A percentile compares a stretch with the other conserved stretches of the same genome.
These are phyloP conservation scores for Pterostichus madidus DNA, from an alignment of 2,888 invertebrate genomes.

Conservation along the genomic window DNA sequence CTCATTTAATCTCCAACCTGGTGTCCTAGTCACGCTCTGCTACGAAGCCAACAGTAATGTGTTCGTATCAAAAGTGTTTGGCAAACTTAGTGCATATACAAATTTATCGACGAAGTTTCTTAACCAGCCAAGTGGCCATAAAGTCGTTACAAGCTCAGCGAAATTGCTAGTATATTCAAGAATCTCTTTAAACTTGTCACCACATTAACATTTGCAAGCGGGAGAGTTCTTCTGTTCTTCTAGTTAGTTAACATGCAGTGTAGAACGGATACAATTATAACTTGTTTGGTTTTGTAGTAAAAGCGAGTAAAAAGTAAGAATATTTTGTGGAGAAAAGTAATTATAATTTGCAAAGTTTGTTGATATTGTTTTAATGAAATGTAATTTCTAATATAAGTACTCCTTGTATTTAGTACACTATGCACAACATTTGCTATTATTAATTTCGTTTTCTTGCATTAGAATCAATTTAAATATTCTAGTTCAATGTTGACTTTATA, in stretches of 20 bases:
- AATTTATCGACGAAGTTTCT: conserved; percentile 49
- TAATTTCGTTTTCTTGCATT: too few species aligned
- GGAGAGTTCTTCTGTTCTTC: background rate
- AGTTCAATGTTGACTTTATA: too few species aligned
- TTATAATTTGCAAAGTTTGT: too few species aligned
- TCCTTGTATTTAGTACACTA: too few species aligned
- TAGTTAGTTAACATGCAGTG: background rate
- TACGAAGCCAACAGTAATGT: background rate
- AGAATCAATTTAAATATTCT: too few species aligned
- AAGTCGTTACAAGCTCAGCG: conserved; percentile 37
- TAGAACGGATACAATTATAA: too few species aligned
- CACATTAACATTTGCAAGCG: background rate
- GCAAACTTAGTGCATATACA: conserved; percentile 40
- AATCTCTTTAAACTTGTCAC: conserved; percentile 47
- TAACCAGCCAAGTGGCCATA: conserved; percentile 45
- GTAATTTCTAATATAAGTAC: too few species aligned
- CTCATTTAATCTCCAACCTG: background rate
- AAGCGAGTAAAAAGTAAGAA: too few species aligned
- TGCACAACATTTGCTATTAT: too few species aligned
- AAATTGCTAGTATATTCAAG: conserved; percentile 37
- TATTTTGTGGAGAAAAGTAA: too few species aligned
- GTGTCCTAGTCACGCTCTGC: conserved; percentile 3
- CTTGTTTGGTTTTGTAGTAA: too few species aligned
- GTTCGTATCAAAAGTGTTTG: conserved; percentile 4
- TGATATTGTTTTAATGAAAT: too few species aligned